phyloP scores from a whole-genome alignment of 2,888 invertebrate genomes.

The Meliscaeva auricollis region DNA sequence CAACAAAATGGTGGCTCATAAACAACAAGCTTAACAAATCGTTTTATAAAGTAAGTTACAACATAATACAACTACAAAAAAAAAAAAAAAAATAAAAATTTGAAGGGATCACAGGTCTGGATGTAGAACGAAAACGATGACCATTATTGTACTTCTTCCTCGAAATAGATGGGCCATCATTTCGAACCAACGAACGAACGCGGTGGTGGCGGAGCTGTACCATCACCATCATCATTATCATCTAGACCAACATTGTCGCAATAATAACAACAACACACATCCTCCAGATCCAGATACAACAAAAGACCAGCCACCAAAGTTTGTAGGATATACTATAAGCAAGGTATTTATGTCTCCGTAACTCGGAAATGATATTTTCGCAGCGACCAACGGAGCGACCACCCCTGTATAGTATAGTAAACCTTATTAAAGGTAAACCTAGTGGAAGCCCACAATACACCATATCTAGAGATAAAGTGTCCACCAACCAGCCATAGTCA shows the following conservation, averaged over 20 bases:
- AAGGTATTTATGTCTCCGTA: conserved; percentile 53
- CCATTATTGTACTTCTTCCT: conserved; percentile 48
- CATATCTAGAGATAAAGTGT: conserved; percentile 21
- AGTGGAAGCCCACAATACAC: conserved; percentile 36
- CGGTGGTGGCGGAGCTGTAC: neutral
- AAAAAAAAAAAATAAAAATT: conserved; percentile 11
- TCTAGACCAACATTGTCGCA: conserved; percentile 16
- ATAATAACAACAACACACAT: conserved; percentile 4
- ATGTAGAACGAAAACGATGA: conserved; percentile 53
- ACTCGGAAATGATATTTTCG: neutral
- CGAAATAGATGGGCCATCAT: conserved; percentile 51
- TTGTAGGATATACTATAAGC: conserved; percentile 14
- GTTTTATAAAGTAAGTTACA: conserved; percentile 62
- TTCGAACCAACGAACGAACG: conserved; percentile 5
- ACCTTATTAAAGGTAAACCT: conserved; percentile 69
- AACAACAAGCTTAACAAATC: conserved; percentile 68
- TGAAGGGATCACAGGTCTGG: conserved; percentile 57
- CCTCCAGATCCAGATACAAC: neutral
- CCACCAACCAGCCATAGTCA: conserved; percentile 21
- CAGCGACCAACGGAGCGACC: conserved; percentile 22
- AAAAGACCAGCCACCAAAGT: conserved; percentile 6
- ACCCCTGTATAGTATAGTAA: conserved; percentile 50
- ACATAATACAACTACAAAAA: neutral
- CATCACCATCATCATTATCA: conserved; percentile 30
- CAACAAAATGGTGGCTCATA: conserved; percentile 45